Conservation (phyloP, 2,888 invertebrate species). For the Oscheius sp. region DNA sequence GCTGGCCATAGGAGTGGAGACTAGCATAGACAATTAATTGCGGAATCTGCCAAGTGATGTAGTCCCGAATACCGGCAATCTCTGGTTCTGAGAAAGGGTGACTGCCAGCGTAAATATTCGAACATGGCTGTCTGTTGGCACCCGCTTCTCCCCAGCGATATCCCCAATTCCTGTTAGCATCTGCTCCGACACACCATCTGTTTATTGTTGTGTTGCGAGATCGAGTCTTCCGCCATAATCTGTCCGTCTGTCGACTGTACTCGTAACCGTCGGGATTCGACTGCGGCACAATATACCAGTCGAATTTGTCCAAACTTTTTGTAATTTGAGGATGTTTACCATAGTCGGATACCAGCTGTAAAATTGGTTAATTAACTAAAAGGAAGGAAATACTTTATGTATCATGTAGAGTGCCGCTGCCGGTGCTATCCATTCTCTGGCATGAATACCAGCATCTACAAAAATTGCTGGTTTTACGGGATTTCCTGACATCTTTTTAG, state of each 20-base stretch:
- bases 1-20: constrained; percentile 71
- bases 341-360: constrained; percentile 56
- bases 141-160: constrained; percentile 67
- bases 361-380: no score
- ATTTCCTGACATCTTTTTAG: constrained; percentile 20
- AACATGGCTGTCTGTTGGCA: constrained; percentile 68
- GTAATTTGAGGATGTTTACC: constrained; percentile 54
- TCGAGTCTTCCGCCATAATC: constrained; percentile 72
- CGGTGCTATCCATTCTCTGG: constrained; percentile 71
- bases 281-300: constrained; percentile 71
- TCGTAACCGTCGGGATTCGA: constrained; percentile 72
- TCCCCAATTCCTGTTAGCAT: constrained; percentile 72
- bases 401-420: constrained; percentile 68
- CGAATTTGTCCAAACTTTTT: constrained; percentile 61
- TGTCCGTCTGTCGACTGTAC: constrained; percentile 64
- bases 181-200: constrained; percentile 71
- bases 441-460: constrained; percentile 71
- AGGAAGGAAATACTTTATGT: constrained; percentile 46
- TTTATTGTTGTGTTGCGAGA: constrained; percentile 63
- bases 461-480: constrained; percentile 65
- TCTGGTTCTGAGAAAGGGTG: constrained; percentile 64
- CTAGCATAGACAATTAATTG: constrained; percentile 67
- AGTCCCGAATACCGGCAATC: constrained; percentile 63
- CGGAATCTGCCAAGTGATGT: constrained; percentile 62
- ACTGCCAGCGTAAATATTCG: constrained; percentile 69